Base-by-base conservation (phyloP, 2,888 invertebrate species). In the Vesta saturnalis region DNA sequence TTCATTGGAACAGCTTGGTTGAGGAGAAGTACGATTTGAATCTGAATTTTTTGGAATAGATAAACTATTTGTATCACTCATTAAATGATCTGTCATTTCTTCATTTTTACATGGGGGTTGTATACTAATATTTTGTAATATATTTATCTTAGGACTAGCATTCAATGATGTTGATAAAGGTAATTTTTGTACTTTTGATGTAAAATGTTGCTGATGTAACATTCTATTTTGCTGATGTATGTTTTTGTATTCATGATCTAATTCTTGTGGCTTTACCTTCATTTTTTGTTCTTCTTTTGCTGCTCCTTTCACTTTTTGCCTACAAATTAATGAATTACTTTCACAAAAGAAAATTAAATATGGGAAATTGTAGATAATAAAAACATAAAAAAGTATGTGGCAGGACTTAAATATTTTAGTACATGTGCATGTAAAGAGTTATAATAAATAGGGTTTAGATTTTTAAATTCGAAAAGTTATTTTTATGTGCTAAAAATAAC, bases 81-180 rank as follows among this genome's bases (percentile, higher is more conserved):
- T 68, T 39, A 71, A 71, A 56, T 72, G 71, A 35, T 77, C 76
- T n/a, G 72, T 72, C 4, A 71, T 67, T 22, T 75, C 74, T 52
- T 77, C 74, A 56, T 72, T 69, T 15, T 67, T 60, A 22, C 52
- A 59, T 22, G 76, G 59, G 12, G 75, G 67, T 49, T 77, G 80
- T 49, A 82, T 62, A 60, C 74, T 78, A 54, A 83, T 79, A 66
- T 83, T 83, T 73, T 83, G 82, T 58, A 82, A 71, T 35, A 82
- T 77, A 67, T 82, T 83, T n/a, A 83, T 76, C 78, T 82, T 83
- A 22, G 81, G 77, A 60, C 74, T 75, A 60, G 72, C 71, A 65
- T 55, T 68, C 12, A 67, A 23, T 12, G 68, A 54, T 15, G 67
- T 35, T 49, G 72, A 64, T 46, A 64, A 60, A 8, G 70, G 74